These are phyloP conservation scores for Petrolisthes manimaculis DNA, from an alignment of 2,888 invertebrate species.

Conservation along the genomic window DNA sequence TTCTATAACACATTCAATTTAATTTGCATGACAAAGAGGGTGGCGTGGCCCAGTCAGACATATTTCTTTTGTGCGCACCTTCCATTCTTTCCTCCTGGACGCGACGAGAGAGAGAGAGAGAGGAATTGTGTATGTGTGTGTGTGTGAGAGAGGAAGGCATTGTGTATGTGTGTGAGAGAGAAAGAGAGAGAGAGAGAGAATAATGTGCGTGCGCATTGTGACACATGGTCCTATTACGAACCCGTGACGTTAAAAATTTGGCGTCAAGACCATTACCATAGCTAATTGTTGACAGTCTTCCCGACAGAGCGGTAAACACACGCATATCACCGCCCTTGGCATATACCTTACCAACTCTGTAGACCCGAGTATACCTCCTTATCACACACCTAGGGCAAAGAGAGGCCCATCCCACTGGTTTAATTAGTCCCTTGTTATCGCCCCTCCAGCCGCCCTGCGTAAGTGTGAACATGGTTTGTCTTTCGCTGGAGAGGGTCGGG, in stretches of 20 bases:
- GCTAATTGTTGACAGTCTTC: constrained; percentile 54
- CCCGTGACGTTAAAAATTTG: constrained; percentile 48
- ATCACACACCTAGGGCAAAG: constrained; percentile 23
- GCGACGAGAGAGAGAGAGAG: too few species aligned
- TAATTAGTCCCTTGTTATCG: constrained; percentile 12
- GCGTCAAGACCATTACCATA: constrained; percentile 52
- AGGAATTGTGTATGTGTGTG: too few species aligned
- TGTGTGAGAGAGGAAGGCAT: too few species aligned
- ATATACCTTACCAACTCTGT: constrained; percentile 44
- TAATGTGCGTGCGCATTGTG: constrained; percentile 37
- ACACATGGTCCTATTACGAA: constrained; percentile 42
- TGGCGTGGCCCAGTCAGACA: constrained; percentile 35
- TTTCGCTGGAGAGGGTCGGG: too few species aligned
- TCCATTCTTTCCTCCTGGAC: constrained; percentile 14
- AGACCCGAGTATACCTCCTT: constrained; percentile 50
- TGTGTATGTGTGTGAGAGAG: too few species aligned
- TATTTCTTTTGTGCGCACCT: constrained; percentile 40
- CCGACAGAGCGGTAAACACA: constrained; percentile 48
- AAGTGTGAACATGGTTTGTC: constrained; percentile 28
- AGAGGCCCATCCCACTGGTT: constrained; percentile 19
- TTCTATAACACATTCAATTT: constrained; percentile 51
- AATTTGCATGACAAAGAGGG: constrained; percentile 58
- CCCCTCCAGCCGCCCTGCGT: neutral
- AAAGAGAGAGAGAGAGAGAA: too few species aligned
- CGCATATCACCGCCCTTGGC: constrained; percentile 45